phyloP scores from a whole-genome alignment of 2,113 vertebrate genomes.

The Trogon melanurus region DNA sequence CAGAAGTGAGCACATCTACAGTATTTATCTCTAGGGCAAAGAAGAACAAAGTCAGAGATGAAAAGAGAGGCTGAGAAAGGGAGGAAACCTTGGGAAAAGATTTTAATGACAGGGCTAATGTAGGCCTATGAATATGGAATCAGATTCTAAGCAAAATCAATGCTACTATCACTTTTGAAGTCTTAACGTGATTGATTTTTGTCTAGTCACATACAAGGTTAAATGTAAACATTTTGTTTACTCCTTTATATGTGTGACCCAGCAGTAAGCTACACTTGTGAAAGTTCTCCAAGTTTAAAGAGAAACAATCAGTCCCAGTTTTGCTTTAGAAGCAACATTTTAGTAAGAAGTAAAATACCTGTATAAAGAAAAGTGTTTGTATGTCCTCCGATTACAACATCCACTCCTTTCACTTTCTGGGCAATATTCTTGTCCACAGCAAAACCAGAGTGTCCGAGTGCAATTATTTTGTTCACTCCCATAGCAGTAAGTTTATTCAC shows the following conservation, averaged over 20 bases:
- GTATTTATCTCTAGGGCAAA: background rate
- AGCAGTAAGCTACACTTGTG: background rate
- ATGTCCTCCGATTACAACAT: constrained; percentile 93
- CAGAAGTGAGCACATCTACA: background rate
- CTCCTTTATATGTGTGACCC: background rate
- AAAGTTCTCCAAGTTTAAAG: background rate
- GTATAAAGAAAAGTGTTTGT: constrained; percentile 94
- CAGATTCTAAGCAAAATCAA: background rate
- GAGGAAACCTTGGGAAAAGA: background rate
- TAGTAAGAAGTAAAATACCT: constrained; percentile 74
- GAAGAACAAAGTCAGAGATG: background rate
- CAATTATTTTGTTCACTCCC: constrained; percentile 90
- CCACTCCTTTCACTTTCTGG: constrained; percentile 86
- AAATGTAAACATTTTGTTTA: background rate
- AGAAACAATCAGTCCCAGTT: background rate
- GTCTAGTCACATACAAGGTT: background rate
- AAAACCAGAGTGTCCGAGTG: constrained; percentile 94
- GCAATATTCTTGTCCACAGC: constrained; percentile 84
- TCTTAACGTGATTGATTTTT: background rate
- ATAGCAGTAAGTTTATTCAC: constrained; percentile 83
- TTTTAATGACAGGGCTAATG: background rate
- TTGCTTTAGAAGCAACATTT: background rate
- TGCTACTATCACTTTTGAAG: background rate
- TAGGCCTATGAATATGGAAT: background rate
- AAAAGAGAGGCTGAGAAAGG: background rate